phyloP scores from a whole-genome alignment of 2,113 vertebrate species.

The Tinamus guttatus region DNA sequence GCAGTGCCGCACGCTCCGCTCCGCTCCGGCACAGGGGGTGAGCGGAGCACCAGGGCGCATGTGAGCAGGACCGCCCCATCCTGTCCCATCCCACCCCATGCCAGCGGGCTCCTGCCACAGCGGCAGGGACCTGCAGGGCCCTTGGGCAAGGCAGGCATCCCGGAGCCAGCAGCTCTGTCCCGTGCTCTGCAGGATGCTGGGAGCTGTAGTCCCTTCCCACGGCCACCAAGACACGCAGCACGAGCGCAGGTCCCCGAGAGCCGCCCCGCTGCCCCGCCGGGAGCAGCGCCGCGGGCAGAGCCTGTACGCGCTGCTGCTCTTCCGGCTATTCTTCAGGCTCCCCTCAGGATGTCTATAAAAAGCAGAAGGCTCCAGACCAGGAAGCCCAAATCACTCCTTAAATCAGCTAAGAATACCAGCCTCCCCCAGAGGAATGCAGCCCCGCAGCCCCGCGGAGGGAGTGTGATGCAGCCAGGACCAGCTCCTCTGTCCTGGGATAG shows the following conservation, averaged over 20 bases:
- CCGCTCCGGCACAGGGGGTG: background rate
- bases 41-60: background rate
- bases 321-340: conserved; percentile 47
- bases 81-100: no score
- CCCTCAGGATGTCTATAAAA: conserved; percentile 24
- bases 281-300: background rate
- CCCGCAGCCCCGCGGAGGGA: rapidly evolving
- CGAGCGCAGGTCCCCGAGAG: background rate
- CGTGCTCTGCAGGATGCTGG: rapidly evolving
- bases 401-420: background rate
- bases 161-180: background rate
- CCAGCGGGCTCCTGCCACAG: background rate
- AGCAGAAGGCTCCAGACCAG: conserved; percentile 29
- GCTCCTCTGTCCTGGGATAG: background rate
- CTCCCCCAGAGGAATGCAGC: background rate
- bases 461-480: background rate
- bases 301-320: background rate
- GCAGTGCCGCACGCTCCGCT: no score
- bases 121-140: rapidly evolving
- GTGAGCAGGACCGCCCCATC: rapidly evolving
- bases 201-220: background rate
- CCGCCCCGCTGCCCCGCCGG: rapidly evolving
- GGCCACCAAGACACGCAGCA: background rate
- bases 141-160: background rate
- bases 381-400: background rate